Base-by-base conservation (phyloP, 1,140 invertebrate species). In the Chrysomallon squamiferum region DNA sequence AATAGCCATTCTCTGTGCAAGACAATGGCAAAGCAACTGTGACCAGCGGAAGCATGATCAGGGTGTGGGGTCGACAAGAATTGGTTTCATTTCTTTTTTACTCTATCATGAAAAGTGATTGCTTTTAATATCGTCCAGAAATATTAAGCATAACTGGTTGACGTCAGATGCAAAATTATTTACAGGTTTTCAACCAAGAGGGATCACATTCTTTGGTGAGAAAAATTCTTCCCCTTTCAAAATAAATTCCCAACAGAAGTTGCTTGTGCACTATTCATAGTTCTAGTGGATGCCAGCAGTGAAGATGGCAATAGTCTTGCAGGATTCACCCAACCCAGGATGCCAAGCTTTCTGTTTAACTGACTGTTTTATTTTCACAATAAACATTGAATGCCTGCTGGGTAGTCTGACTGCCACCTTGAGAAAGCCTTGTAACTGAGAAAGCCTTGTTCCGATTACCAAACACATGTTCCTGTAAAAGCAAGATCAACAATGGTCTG, bases 241-340 rank as follows among this genome's bases (percentile, higher is more conserved):
- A 54, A 54, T 54, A 54, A 54, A 54, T 54, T 54, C 50, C 50
- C 50, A 27, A 27, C 25, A 25, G 50, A 54, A 54, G 50, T 54
- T 54, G 35, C 35, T 38, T 38, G 35, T 38, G 15, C 35, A 38
- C 6, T 15, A 7, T 38, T 38, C 35, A 38, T 38, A 38, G 35
- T 15, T 38, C 6, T 15, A 38, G 35, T 38, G 35, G 35, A 38
- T 38, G 35, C 35, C 35, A 38, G 15, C 35, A 38, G 35, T 38
- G 35, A 38, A 38, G 35, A 7, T 38, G 35, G 35, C 35, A 38
- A 38, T 38, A 15, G 15, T 38, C 6, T 5, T 38, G 15, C 35
- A 7, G 35, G 35, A 15, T 7, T 15, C 35, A 38, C 6, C 35
- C 35, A 38, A 15, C 15, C 35, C 35, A 38, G 15, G 35, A 38